Evolutionary conservation across 2,113 vertebrate species (phyloP), one percentile per base, ranked within the genome.

Genomic region (Turdus rufiventris): DNA sequence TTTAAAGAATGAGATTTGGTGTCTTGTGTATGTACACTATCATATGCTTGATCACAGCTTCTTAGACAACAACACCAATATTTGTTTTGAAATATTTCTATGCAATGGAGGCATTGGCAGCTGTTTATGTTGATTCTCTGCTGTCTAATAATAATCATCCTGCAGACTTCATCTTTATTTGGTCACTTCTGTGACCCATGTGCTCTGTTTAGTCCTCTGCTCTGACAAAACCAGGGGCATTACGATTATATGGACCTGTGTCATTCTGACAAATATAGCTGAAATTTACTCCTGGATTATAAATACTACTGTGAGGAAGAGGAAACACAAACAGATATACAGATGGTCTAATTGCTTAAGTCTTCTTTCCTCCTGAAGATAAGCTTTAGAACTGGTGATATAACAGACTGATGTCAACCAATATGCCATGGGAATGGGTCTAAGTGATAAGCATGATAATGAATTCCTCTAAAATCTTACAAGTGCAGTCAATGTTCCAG

Each of bases 401-500:
- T 18, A 81, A 79, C 48, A 92, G 70, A 12, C 31, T 91, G 76
- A 89, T 76, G 57, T 31, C 23, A 8, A 68, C 18, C 77, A 54
- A 18, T 33, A 25, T 38, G 67, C 66, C 67, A 48, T 26, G 53
- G 80, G 74, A 89, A 75, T 54, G 54, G 48, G 53, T 58, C 81
- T 68, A 57, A 56, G 45, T 65, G 74, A 77, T 92, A 87, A 89
- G 77, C 62, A 82, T 11, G 28, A 14, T 45, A 95, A 94, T 81
- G 61, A 70, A 40, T 81, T 65, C 75, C 58, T 76, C 38, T 79
- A 48, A 91, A 91, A 10, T 31, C 81, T 51, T 67, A 36, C 60
- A 88, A 96, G 77, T 42, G 33, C 19, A 93, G 71, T 88, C 87
- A 95, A 13, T 84, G 48, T 88, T 96, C 76, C 92, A 90, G 87